These are phyloP conservation scores for Temnothorax nylanderi DNA, from an alignment of 1,140 invertebrate genomes.

Conservation along the genomic window DNA sequence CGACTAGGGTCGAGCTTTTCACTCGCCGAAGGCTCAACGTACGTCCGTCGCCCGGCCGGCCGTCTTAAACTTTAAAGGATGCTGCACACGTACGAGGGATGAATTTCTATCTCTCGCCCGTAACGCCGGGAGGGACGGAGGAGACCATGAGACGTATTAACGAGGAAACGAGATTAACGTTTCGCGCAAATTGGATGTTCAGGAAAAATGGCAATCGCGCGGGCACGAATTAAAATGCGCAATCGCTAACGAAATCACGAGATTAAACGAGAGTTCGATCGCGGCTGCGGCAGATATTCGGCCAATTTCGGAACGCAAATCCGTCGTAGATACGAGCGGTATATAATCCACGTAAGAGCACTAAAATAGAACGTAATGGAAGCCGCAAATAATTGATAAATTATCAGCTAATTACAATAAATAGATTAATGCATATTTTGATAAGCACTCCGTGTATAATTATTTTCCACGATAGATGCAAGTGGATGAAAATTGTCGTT, in stretches of 20 bases:
- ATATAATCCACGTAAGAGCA: not conserved
- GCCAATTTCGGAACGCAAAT: slow-evolving; percentile 46
- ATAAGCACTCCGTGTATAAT: not conserved
- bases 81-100: slow-evolving; percentile 59
- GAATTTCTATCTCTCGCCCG: slow-evolving; percentile 63
- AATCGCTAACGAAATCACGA: slow-evolving; percentile 55
- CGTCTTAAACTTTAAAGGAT: slow-evolving; percentile 65
- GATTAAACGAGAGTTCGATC: slow-evolving; percentile 58
- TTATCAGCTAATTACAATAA: not conserved
- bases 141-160: slow-evolving; percentile 50
- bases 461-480: slow-evolving; percentile 25
- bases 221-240: slow-evolving; percentile 55
- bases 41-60: slow-evolving; percentile 22
- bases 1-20: slow-evolving; percentile 35
- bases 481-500: slow-evolving; percentile 12
- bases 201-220: slow-evolving; percentile 54
- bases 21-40: slow-evolving; percentile 18
- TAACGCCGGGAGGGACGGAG: not conserved
- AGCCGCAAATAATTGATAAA: not conserved
- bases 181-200: slow-evolving; percentile 54
- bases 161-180: slow-evolving; percentile 64
- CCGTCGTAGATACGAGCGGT: slow-evolving; percentile 1
- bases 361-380: not conserved
- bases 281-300: slow-evolving; percentile 48
- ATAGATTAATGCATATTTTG: not conserved